Percentiles rank a stretch among this genome's conserved stretches.
Evolutionary conservation across 2,113 vertebrate genomes (phyloP).

Genomic region (Sturnus vulgaris): DNA sequence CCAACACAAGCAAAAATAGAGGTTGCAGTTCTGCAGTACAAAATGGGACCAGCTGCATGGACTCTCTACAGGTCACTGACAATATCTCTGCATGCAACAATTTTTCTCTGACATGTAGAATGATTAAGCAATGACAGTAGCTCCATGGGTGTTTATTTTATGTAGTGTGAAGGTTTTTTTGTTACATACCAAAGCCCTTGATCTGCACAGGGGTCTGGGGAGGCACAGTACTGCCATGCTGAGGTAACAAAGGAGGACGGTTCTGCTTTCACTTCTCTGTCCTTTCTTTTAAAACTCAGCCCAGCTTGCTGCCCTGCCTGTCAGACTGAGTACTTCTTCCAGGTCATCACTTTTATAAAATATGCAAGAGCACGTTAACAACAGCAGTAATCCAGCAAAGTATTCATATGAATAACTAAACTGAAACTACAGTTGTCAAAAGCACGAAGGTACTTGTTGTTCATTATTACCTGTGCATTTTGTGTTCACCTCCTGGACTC

Average conservation of each 20-base stretch:
- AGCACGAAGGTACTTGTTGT: not conserved
- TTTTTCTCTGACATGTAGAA: not conserved
- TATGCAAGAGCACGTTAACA: not conserved
- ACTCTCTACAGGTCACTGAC: not conserved
- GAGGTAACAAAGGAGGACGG: not conserved
- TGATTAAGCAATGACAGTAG: not conserved
- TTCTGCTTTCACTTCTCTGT: not conserved
- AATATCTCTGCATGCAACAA: not conserved
- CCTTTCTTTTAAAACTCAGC: not conserved
- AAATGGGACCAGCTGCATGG: not conserved
- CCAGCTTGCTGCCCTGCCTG: not conserved
- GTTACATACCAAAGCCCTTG: not conserved
- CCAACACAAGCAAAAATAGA: not conserved
- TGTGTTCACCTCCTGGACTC: not conserved
- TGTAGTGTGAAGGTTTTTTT: not conserved
- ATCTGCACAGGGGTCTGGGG: not conserved
- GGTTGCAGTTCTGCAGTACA: not conserved
- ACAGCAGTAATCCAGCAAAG: not conserved
- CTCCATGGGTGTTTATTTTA: not conserved
- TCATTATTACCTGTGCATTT: not conserved
- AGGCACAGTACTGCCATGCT: not conserved
- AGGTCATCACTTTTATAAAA: conserved; percentile 27
- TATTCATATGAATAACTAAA: conserved; percentile 38
- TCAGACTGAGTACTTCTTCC: not conserved
- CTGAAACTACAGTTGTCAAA: not conserved